Conservation (phyloP, 35 echinoderm and acorn worm genomes). For the Ophiothrix spiculata region DNA sequence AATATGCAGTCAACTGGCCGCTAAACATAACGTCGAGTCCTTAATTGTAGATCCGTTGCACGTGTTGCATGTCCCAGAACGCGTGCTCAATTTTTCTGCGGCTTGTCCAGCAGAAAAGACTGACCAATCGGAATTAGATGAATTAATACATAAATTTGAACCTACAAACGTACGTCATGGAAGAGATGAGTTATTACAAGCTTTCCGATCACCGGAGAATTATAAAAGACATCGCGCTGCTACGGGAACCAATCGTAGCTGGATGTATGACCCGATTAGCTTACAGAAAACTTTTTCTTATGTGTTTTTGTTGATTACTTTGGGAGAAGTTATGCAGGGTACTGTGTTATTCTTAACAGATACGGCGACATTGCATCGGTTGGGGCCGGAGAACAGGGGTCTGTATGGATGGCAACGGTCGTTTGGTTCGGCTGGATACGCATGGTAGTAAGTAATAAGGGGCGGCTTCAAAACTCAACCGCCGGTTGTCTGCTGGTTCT, state of each 20-base stretch:
- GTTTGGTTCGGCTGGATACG: constrained; percentile 46
- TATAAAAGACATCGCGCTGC: neutral
- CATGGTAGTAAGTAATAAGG: constrained; percentile 61
- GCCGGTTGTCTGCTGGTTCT: too few species aligned
- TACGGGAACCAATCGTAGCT: constrained; percentile 13
- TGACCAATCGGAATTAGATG: too few species aligned
- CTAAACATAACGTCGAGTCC: neutral
- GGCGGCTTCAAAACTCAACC: too few species aligned
- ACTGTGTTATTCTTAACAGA: constrained; percentile 33
- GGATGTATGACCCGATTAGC: constrained; percentile 30
- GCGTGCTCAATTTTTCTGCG: neutral
- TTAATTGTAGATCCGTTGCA: neutral
- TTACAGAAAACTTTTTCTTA: constrained; percentile 18
- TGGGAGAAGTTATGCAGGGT: constrained; percentile 37
- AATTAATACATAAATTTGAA: neutral
- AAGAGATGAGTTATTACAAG: neutral
- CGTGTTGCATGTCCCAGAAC: neutral
- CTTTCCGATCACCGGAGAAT: neutral
- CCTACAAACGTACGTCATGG: too few species aligned
- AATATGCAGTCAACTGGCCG: neutral
- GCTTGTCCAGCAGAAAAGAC: neutral
- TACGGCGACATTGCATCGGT: constrained; percentile 35
- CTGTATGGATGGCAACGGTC: constrained; percentile 51
- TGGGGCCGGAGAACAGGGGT: constrained; percentile 18
- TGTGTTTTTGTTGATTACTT: constrained; percentile 33